A percentile compares a stretch with the other conserved stretches of the same genome.
Conservation (phyloP, 2,797 vertebrate genomes). For the Trematomus bernacchii region DNA sequence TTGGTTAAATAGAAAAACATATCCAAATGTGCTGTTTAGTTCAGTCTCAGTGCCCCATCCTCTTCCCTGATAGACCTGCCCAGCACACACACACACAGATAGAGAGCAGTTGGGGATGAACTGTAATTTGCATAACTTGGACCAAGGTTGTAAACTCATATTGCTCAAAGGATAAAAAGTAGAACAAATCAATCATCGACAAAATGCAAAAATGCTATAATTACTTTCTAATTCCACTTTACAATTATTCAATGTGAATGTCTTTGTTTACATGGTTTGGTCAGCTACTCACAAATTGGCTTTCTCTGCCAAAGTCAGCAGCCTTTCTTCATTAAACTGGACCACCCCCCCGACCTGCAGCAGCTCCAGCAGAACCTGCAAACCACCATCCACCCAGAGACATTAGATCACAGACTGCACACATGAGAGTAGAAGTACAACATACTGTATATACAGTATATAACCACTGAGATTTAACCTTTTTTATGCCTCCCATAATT, state of each 20-base stretch:
- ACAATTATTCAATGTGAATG: no score
- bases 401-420: slow-evolving; percentile 6
- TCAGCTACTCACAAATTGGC: slow-evolving; percentile 94
- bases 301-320: slow-evolving; percentile 93
- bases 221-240: no score
- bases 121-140: background rate
- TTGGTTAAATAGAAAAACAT: background rate
- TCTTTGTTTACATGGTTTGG: background rate
- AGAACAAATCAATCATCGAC: no score
- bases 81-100: no score
- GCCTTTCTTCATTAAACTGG: slow-evolving; percentile 93
- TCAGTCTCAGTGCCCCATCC: background rate
- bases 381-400: slow-evolving; percentile 13
- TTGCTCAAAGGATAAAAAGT: no score
- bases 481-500: no score
- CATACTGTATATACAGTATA: no score
- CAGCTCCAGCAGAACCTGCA: slow-evolving; percentile 94
- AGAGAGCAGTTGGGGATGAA: no score
- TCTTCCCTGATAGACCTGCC: no score
- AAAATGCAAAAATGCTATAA: no score
- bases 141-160: background rate
- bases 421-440: background rate
- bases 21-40: background rate
- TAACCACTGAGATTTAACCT: no score
- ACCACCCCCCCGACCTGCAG: slow-evolving; percentile 95